These are phyloP conservation scores for Plusia festucae DNA, from an alignment of 2,888 invertebrate genomes.

Conservation along the genomic window DNA sequence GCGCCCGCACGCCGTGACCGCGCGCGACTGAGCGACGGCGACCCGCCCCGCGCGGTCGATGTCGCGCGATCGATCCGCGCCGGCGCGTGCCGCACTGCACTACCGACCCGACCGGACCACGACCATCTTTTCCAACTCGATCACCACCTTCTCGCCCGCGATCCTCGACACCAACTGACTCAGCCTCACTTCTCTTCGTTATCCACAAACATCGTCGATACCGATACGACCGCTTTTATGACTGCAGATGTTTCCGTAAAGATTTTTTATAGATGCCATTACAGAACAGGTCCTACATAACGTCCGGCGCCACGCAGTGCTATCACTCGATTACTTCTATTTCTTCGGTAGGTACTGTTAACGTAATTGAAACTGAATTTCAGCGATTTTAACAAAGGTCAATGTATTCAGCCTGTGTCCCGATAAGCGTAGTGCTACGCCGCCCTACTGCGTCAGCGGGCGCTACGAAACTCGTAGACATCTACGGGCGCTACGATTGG, in stretches of 20 bases:
- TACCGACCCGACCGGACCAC: constrained; percentile 65
- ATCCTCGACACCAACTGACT: constrained; percentile 53
- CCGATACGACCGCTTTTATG: constrained; percentile 62
- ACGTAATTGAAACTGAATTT: constrained; percentile 63
- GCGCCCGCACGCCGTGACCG: constrained; percentile 83
- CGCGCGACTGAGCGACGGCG: constrained; percentile 79
- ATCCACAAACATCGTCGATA: constrained; percentile 48
- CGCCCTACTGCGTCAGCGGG: constrained; percentile 80
- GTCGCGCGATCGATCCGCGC: constrained; percentile 62
- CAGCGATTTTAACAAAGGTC: constrained; percentile 74
- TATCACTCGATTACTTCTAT: constrained; percentile 56
- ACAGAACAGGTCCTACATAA: constrained; percentile 53
- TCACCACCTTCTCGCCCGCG: constrained; percentile 55
- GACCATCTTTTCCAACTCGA: constrained; percentile 61
- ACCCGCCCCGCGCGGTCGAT: constrained; percentile 67
- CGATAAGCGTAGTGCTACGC: constrained; percentile 78
- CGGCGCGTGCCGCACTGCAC: constrained; percentile 57
- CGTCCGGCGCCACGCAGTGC: constrained; percentile 45
- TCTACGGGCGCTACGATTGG: constrained; percentile 81
- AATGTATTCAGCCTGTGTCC: constrained; percentile 71
- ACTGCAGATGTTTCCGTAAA: constrained; percentile 65
- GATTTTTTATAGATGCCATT: constrained; percentile 66
- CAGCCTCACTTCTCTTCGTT: constrained; percentile 49
- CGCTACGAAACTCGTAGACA: constrained; percentile 84
- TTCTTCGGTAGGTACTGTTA: constrained; percentile 36